Evolutionary conservation across 2,797 vertebrate genomes (phyloP).

Genomic region (Euthynnus affinis): DNA sequence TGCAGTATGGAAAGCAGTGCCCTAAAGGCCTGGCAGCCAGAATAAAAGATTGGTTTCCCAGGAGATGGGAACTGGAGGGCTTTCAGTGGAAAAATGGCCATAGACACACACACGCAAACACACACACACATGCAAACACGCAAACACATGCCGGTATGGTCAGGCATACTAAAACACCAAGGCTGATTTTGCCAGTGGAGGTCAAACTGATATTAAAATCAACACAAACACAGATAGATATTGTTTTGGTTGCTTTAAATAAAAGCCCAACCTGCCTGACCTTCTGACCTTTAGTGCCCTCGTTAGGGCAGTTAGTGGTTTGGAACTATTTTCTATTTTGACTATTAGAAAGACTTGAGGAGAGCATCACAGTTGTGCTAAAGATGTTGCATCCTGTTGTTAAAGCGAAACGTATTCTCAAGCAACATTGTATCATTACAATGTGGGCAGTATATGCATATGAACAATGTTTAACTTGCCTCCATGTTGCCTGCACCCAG

Average conservation of each 20-base stretch:
- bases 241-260: conserved; percentile 6
- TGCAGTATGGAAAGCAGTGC: conserved; percentile 65
- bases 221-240: background rate
- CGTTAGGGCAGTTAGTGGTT: background rate
- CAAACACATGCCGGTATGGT: conserved; percentile 29
- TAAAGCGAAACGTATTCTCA: too few relatives aligned
- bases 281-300: background rate
- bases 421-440: too few relatives aligned
- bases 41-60: conserved; percentile 77
- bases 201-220: background rate
- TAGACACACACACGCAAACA: conserved; percentile 5
- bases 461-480: too few relatives aligned
- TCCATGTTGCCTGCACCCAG: too few relatives aligned
- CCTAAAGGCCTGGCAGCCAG: conserved; percentile 66
- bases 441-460: too few relatives aligned
- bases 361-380: too few relatives aligned
- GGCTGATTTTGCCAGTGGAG: background rate
- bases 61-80: conserved; percentile 71
- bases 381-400: too few relatives aligned
- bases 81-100: conserved; percentile 47
- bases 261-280: background rate
- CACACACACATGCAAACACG: conserved; percentile 21
- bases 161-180: conserved; percentile 38
- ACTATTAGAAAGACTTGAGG: background rate
- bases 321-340: background rate